These are phyloP conservation scores for Drosophila sp. DNA, from an alignment of 1,140 invertebrate genomes.

Conservation along the genomic window DNA sequence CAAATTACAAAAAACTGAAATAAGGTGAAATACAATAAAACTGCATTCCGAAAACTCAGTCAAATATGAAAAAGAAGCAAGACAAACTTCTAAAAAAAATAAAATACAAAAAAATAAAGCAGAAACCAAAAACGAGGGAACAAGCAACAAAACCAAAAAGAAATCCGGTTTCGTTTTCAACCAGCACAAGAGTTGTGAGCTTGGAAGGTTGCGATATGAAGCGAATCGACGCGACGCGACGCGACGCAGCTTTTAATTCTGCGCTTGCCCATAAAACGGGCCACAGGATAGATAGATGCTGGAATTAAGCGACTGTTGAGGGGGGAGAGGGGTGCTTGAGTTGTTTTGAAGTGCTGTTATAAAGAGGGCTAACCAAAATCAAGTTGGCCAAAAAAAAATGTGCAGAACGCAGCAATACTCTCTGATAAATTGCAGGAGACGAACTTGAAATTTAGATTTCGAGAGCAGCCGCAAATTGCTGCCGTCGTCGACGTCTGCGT, in stretches of 20 bases:
- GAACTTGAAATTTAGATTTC: constrained; percentile 82
- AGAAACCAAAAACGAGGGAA: background rate
- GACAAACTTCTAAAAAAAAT: constrained; percentile 70
- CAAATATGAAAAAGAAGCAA: constrained; percentile 63
- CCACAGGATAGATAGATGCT: constrained; percentile 52
- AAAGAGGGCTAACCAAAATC: constrained; percentile 46
- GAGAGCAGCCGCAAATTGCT: constrained; percentile 61
- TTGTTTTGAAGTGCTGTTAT: constrained; percentile 55
- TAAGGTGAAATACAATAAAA: constrained; percentile 60
- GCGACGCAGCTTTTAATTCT: constrained; percentile 34
- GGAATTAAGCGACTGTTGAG: constrained; percentile 39
- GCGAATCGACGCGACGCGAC: no score
- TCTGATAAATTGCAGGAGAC: constrained; percentile 65
- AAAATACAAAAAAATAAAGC: constrained; percentile 33
- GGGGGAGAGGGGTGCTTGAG: background rate
- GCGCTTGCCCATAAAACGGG: constrained; percentile 47
- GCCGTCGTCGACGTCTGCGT: constrained; percentile 3
- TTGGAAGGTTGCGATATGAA: constrained; percentile 48
- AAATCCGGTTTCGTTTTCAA: constrained; percentile 81
- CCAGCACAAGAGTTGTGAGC: constrained; percentile 59
- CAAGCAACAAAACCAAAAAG: constrained; percentile 59
- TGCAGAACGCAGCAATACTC: constrained; percentile 46
- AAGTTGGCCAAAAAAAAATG: constrained; percentile 41
- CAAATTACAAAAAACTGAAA: constrained; percentile 41
- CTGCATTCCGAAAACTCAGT: constrained; percentile 78